Evolutionary conservation across 1,140 invertebrate species (phyloP).

Genomic region (Arion vulgaris): DNA sequence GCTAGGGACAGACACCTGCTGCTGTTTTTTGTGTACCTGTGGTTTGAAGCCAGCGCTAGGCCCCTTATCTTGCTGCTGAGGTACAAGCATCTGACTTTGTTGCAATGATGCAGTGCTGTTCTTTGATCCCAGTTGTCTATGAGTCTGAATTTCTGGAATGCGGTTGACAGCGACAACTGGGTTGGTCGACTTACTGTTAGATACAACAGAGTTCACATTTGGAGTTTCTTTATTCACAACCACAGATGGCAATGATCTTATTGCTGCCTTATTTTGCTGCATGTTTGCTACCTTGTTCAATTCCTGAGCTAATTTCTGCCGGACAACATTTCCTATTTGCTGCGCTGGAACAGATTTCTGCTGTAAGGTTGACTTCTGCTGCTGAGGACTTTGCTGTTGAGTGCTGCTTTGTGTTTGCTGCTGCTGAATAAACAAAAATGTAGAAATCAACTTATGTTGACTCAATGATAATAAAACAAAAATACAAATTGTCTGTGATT

Average conservation of each 20-base stretch:
- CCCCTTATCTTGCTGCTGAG: not conserved
- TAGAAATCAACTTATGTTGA: no score
- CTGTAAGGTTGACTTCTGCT: not conserved
- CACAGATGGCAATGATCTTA: slow-evolving; percentile 1
- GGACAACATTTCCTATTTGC: not conserved
- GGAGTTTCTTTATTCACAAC: slow-evolving; percentile 12
- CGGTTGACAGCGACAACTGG: slow-evolving; percentile 1
- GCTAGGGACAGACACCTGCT: not conserved
- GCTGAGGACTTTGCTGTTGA: not conserved
- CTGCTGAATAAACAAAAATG: not conserved
- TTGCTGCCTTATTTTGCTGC: slow-evolving; percentile 22
- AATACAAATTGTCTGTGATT: no score
- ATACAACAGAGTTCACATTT: slow-evolving; percentile 17
- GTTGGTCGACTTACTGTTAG: not conserved
- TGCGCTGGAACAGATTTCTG: not conserved
- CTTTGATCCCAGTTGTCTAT: not conserved
- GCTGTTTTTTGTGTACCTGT: slow-evolving; percentile 1
- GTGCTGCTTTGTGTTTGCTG: not conserved
- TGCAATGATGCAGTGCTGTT: not conserved
- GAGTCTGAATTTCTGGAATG: not conserved
- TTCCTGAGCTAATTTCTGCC: slow-evolving; percentile 28
- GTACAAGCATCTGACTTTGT: not conserved
- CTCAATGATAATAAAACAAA: no score
- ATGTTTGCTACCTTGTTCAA: not conserved
- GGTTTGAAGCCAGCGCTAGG: not conserved